Percentiles rank a stretch among this genome's conserved stretches.
Evolutionary conservation across 2,113 vertebrate species (phyloP).

Genomic region (Centropristis striata): DNA sequence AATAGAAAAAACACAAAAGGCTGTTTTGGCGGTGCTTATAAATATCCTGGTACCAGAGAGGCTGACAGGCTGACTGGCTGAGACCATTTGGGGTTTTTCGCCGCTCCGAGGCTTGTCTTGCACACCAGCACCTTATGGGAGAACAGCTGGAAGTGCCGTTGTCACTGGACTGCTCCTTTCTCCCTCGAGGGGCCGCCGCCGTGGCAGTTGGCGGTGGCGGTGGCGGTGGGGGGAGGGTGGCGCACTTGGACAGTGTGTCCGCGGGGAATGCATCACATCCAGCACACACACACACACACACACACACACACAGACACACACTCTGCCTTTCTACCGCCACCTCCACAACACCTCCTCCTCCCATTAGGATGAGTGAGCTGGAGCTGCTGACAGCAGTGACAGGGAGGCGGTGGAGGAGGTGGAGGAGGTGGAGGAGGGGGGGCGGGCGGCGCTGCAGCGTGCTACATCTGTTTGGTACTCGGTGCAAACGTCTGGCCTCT

Average conservation of each 20-base stretch:
- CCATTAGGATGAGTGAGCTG: conserved; percentile 64
- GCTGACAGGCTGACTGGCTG: conserved; percentile 26
- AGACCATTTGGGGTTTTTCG: conserved; percentile 24
- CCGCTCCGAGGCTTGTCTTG: conserved; percentile 23
- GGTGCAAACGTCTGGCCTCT: conserved; percentile 38
- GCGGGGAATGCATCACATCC: conserved; percentile 57
- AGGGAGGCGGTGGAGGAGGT: conserved; percentile 30
- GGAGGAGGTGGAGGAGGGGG: conserved; percentile 35
- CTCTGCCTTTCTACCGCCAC: neutral
- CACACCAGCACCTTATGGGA: conserved; percentile 49
- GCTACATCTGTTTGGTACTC: conserved; percentile 66
- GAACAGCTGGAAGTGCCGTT: conserved; percentile 68
- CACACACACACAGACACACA: conserved; percentile 36
- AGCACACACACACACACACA: conserved; percentile 33
- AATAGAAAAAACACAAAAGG: no score
- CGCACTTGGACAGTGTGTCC: conserved; percentile 60
- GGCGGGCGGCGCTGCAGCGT: conserved; percentile 5
- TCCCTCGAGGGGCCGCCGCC: conserved; percentile 33
- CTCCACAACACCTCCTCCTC: conserved; percentile 45
- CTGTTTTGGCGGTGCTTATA: conserved; percentile 9
- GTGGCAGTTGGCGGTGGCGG: conserved; percentile 15
- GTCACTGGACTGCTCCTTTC: conserved; percentile 43
- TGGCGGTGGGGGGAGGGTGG: conserved; percentile 17
- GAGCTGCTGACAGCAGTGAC: conserved; percentile 72
- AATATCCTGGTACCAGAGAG: conserved; percentile 38